phyloP scores from a whole-genome alignment of 2,888 invertebrate species.

The Julus scanicus region DNA sequence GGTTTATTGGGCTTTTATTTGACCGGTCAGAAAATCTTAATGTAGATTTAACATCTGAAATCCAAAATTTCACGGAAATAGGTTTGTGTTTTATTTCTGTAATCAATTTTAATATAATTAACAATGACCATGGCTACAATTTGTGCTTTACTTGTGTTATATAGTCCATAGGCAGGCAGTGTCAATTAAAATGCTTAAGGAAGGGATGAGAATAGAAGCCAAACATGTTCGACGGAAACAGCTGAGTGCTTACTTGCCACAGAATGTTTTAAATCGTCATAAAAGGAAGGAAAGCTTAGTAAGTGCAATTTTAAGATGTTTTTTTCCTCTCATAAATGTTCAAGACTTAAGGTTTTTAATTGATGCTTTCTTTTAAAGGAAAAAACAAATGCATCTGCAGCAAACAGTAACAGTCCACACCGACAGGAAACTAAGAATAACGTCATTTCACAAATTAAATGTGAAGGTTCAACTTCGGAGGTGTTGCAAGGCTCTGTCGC shows the following conservation, averaged over 20 bases:
- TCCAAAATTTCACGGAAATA: conserved; percentile 88
- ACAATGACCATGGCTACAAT: not conserved
- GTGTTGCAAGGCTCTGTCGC: not conserved
- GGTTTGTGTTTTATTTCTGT: conserved; percentile 69
- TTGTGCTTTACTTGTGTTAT: not conserved
- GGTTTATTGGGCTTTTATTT: conserved; percentile 98
- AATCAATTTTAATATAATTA: not conserved
- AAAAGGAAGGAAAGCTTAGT: conserved; percentile 59
- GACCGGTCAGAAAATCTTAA: conserved; percentile 88
- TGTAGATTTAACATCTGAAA: conserved; percentile 92
- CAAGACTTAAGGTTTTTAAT: not conserved
- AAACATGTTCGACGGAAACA: conserved; percentile 79
- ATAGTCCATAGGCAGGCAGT: conserved; percentile 69
- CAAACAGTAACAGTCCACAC: conserved; percentile 26
- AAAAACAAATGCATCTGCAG: not conserved
- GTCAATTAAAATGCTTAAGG: conserved; percentile 74
- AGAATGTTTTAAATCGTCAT: conserved; percentile 61
- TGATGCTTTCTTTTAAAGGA: not conserved
- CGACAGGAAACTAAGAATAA: conserved; percentile 23
- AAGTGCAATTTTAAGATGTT: not conserved
- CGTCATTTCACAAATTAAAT: conserved; percentile 32
- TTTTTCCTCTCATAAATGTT: not conserved
- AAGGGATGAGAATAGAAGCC: conserved; percentile 84
- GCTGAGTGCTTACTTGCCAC: conserved; percentile 63
- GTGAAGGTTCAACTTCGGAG: not conserved